These are phyloP conservation scores for Caenorhabditis sulstoni DNA, from an alignment of 2,888 invertebrate genomes.

Conservation along the genomic window DNA sequence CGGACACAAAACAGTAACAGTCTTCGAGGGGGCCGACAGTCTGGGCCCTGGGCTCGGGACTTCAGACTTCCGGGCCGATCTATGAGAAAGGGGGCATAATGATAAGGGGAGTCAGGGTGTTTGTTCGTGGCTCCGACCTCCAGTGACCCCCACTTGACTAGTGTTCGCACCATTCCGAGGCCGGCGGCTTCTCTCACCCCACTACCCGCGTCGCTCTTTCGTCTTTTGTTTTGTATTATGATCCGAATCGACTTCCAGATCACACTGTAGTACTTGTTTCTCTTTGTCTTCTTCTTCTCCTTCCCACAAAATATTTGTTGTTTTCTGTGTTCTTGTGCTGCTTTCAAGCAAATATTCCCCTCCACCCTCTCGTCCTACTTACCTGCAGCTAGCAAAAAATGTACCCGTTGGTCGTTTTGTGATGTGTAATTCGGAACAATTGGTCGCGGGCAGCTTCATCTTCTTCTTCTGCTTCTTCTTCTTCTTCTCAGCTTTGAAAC, in stretches of 20 bases:
- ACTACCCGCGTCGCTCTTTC: neutral
- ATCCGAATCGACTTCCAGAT: neutral
- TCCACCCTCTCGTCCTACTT: neutral
- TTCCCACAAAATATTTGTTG: conserved; percentile 20
- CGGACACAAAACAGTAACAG: too few relatives aligned
- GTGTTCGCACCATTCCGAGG: conserved; percentile 29
- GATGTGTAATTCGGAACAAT: conserved; percentile 34
- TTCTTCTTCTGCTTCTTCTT: neutral
- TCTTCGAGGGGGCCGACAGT: too few relatives aligned
- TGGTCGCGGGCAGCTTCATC: neutral
- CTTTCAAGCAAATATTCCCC: conserved; percentile 20
- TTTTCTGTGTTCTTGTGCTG: conserved; percentile 5
- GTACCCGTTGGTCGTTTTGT: conserved; percentile 16
- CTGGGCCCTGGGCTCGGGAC: too few relatives aligned
- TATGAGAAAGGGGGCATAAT: neutral
- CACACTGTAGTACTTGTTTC: neutral
- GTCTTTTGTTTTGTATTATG: neutral
- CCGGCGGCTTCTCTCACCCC: neutral
- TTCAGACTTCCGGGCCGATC: too few relatives aligned
- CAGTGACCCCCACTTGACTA: conserved; percentile 30
- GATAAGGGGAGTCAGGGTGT: neutral
- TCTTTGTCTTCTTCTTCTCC: neutral
- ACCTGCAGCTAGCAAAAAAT: neutral
- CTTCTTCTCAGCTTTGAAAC: neutral
- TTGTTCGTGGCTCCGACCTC: conserved; percentile 18